Conservation (phyloP, 2,113 vertebrate species). For the Calyptommatus sinebrachiatus region DNA sequence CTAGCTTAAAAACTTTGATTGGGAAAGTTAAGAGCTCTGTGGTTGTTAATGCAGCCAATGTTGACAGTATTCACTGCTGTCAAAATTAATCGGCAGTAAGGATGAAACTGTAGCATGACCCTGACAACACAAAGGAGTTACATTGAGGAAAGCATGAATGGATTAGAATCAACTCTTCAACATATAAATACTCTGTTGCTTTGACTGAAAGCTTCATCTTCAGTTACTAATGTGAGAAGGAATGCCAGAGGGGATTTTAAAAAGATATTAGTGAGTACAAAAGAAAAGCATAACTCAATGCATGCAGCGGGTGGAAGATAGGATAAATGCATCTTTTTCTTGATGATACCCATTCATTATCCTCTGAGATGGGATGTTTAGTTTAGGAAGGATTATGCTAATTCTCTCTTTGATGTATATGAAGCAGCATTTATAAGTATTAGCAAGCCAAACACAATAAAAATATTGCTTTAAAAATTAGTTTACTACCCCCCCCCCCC, state of each 20-base stretch:
- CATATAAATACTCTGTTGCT: slow-evolving; percentile 26
- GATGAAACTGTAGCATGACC: neutral
- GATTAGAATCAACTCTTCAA: slow-evolving; percentile 7
- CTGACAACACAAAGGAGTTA: slow-evolving; percentile 9
- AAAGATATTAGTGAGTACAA: slow-evolving; percentile 27
- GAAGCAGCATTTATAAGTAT: slow-evolving; percentile 29
- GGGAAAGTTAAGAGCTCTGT: neutral
- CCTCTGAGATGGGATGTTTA: slow-evolving; percentile 19
- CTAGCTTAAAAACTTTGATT: neutral
- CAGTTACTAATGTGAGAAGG: slow-evolving; percentile 23
- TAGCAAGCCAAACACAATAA: slow-evolving; percentile 34
- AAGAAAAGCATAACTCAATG: slow-evolving; percentile 27
- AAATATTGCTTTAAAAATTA: slow-evolving; percentile 7
- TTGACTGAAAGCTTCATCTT: slow-evolving; percentile 28
- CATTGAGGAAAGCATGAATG: slow-evolving; percentile 12
- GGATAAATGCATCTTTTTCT: slow-evolving; percentile 13
- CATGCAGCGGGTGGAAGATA: slow-evolving; percentile 25
- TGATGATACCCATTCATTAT: neutral
- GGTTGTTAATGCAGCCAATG: neutral
- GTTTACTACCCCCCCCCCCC: neutral
- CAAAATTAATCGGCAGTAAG: slow-evolving; percentile 26
- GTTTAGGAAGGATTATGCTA: slow-evolving; percentile 46
- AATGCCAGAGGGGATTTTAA: slow-evolving; percentile 24
- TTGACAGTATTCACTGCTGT: neutral
- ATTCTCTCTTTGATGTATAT: slow-evolving; percentile 52